Base-by-base conservation (phyloP, 2,797 vertebrate species). In the Sternotherus odoratus region DNA sequence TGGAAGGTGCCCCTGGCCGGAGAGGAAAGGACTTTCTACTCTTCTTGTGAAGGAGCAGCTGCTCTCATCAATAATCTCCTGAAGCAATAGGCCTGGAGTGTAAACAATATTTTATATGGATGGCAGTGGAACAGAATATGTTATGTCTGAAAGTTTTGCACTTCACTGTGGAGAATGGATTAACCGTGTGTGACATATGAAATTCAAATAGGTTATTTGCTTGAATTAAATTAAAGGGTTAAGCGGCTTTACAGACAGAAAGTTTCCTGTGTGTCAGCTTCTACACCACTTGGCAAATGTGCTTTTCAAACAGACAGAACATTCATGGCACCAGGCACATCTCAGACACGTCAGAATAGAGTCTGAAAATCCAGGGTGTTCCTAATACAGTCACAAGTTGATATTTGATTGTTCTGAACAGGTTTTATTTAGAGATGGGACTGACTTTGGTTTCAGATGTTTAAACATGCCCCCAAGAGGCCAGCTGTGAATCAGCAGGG, bases 71-170 rank as follows among this genome's bases (percentile, higher is more conserved):
- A 88, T 96, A 95, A 93, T 95, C 97, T 97, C 97, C 97, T 12
- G 57, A 96, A 98, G 98, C 96, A 96, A 95, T 82, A 96, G 93
- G 94, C 97, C 95, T 94, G 87, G 87, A 97, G 96, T 95, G 80
- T 98, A 98, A 98, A 98, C 97, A 98, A 79, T 94, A 94, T 97
- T 97, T 97, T 95, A 93, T 84, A 95, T 0, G 3, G 95, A 90
- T 90, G 86, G 85, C 78, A 96, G 93, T 91, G 88, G 95, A 98
- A 97, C 81, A 91, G 88, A 96, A 74, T 81, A 86, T 39, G 79
- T 86, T 95, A 96, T 90, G 95, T 94, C 88, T 95, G 81, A 91
- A 95, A 93, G 91, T 87, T 83, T 82, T 90, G 83, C 60, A 54
- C 69, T 93, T 93, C 66, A 75, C 89, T 63, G 57, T 92, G 86